Base-by-base conservation (phyloP, 2,113 vertebrate genomes). In the Apodemus sylvaticus region DNA sequence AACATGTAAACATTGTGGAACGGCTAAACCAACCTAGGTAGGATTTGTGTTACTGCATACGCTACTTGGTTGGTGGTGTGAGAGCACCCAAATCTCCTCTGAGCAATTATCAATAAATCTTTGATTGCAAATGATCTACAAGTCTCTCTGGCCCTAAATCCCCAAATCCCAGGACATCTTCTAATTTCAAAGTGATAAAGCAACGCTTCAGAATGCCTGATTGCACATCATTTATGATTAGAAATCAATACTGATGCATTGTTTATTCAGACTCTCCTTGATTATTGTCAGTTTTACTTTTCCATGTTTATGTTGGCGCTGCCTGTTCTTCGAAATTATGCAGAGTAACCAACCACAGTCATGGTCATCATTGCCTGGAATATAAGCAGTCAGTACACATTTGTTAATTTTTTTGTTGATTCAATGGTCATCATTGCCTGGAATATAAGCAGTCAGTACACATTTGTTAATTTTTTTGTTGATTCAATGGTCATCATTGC, bases 221-320 rank as follows among this genome's bases (percentile, higher is more conserved):
- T 42, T 88, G 81, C 26, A 93, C 83, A 92, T 94, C 45, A 92
- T 17, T 82, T 86, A 58, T 76, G 55, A 70, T 91, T 89, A 89
- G 45, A 81, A 98, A 96, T 77, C 89, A 79, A 62, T 77, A 36
- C 22, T 22, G 26, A 94, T 3, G 53, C 13, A 83, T 93, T 77
- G 39, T 77, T 88, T 92, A 97, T 89, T 91, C 39, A 79, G 79
- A 74, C 10, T 48, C 62, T 91, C 45, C 60, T 48, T 82, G 58
- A 42, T 83, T 90, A 88, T 5, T 60, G 91, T 24, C 86, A 94
- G 74, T 51, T 76, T 8, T 60, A 17, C 39, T 86, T 92, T 89
- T 70, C 48, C 70, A 70, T 48, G 81, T 86, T 66, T 83, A n/a
- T 55, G 31, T 36, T 17, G 16, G 29, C 73, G 36, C 31, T 42